These are phyloP conservation scores for Callosobruchus maculatus DNA, from an alignment of 2,888 invertebrate genomes.

Conservation along the genomic window DNA sequence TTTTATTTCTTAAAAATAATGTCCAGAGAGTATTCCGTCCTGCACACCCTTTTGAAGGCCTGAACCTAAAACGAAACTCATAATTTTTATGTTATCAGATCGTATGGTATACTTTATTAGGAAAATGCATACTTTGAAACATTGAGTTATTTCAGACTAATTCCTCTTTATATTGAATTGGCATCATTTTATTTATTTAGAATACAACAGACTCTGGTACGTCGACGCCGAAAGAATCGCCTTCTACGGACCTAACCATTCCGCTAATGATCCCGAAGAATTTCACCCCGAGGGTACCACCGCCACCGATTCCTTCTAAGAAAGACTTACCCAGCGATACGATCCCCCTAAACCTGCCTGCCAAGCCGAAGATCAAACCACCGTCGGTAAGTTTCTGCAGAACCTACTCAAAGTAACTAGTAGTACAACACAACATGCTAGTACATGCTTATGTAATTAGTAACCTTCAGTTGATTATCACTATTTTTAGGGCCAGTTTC, in stretches of 20 bases:
- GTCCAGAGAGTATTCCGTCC: too few relatives aligned
- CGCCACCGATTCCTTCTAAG: conserved; percentile 21
- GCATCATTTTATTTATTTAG: conserved; percentile 13
- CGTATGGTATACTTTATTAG: too few relatives aligned
- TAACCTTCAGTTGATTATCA: too few relatives aligned
- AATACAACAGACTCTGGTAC: conserved; percentile 23
- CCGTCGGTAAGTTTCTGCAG: conserved; percentile 14
- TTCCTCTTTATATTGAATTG: neutral
- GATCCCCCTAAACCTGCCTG: conserved; percentile 45
- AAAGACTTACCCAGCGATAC: conserved; percentile 31
- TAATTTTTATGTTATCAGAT: too few relatives aligned
- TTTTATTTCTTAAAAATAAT: too few relatives aligned
- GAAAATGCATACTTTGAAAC: too few relatives aligned
- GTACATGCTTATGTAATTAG: too few relatives aligned
- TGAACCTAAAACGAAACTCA: too few relatives aligned
- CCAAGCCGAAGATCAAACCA: conserved; percentile 32
- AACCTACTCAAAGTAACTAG: neutral
- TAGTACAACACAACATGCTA: too few relatives aligned
- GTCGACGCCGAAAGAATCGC: conserved; percentile 17
- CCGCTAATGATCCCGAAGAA: conserved; percentile 47
- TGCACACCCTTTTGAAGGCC: too few relatives aligned
- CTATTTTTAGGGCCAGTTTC: too few relatives aligned
- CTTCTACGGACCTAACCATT: conserved; percentile 43
- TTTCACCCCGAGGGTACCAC: conserved; percentile 15
- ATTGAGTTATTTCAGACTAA: neutral